A percentile compares a stretch with the other conserved stretches of the same genome.
phyloP scores from a whole-genome alignment of 2,113 vertebrate genomes.

The Theristicus caerulescens region DNA sequence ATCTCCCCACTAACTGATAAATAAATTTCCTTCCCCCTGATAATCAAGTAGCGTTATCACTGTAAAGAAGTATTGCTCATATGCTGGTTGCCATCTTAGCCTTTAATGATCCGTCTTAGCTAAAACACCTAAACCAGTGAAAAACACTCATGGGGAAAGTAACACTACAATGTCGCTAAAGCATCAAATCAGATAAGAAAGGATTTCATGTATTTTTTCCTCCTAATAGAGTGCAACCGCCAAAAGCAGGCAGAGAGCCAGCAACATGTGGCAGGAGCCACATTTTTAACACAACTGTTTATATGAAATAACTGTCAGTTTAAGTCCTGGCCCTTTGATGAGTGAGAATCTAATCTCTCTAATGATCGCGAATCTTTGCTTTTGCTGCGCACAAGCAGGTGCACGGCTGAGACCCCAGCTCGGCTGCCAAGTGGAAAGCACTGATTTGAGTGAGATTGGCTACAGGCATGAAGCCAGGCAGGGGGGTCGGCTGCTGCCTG shows the following conservation, averaged over 20 bases:
- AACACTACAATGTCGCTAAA: background rate
- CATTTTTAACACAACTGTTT: conserved; percentile 23
- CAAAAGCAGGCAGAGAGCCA: conserved; percentile 7
- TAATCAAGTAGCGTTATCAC: background rate
- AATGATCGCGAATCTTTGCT: background rate
- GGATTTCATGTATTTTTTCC: background rate
- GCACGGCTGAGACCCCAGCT: background rate
- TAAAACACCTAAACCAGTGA: background rate
- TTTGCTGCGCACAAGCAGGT: background rate
- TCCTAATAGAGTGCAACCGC: background rate
- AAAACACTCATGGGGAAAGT: background rate
- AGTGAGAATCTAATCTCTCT: conserved; percentile 1
- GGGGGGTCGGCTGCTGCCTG: background rate
- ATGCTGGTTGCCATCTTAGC: background rate
- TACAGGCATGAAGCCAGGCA: background rate
- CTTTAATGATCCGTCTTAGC: background rate
- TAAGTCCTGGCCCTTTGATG: conserved; percentile 18
- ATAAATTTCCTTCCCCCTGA: background rate
- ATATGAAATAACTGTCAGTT: conserved; percentile 16
- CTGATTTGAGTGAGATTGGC: background rate
- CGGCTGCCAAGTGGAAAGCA: background rate
- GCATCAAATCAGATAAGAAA: background rate
- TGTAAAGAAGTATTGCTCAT: background rate
- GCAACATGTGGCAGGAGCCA: conserved; percentile 23
- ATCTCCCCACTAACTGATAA: background rate